Evolutionary conservation across 2,113 vertebrate species (phyloP).

Genomic region (Labeo rohita): DNA sequence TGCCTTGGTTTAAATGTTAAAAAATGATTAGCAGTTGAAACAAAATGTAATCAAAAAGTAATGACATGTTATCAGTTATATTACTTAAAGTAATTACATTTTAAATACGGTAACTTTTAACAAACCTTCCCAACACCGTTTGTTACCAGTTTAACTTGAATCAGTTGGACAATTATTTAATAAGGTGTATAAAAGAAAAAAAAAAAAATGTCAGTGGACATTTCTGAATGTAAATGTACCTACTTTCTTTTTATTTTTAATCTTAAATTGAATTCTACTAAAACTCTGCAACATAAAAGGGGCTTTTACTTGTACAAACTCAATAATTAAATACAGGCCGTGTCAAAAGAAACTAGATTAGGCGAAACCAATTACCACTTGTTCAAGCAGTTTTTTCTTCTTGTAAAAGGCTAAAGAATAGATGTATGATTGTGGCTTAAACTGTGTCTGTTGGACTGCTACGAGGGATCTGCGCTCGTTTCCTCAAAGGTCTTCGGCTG

Average conservation of each 20-base stretch:
- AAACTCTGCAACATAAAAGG: conserved; percentile 33
- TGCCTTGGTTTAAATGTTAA: no score
- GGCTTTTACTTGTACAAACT: conserved; percentile 42
- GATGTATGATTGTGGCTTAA: conserved; percentile 53
- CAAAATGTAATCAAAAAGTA: no score
- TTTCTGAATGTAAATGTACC: conserved; percentile 38
- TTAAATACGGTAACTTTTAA: no score
- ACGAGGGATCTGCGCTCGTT: conserved; percentile 37
- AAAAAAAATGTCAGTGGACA: neutral
- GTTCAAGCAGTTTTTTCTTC: conserved; percentile 44
- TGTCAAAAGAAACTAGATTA: conserved; percentile 55
- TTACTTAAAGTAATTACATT: no score
- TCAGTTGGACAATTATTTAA: neutral
- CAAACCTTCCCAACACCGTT: no score
- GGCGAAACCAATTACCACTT: conserved; percentile 52
- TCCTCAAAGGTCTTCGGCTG: conserved; percentile 54
- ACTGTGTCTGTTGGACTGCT: conserved; percentile 39
- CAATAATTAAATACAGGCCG: conserved; percentile 50
- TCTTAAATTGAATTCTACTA: conserved; percentile 34
- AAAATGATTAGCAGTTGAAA: no score
- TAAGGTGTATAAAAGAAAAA: neutral
- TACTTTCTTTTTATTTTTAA: neutral
- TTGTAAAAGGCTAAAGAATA: conserved; percentile 42
- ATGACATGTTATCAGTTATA: no score
- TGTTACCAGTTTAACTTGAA: neutral